These are phyloP conservation scores for Aradophagus sp. DNA, from an alignment of 1,140 invertebrate genomes.

Conservation along the genomic window DNA sequence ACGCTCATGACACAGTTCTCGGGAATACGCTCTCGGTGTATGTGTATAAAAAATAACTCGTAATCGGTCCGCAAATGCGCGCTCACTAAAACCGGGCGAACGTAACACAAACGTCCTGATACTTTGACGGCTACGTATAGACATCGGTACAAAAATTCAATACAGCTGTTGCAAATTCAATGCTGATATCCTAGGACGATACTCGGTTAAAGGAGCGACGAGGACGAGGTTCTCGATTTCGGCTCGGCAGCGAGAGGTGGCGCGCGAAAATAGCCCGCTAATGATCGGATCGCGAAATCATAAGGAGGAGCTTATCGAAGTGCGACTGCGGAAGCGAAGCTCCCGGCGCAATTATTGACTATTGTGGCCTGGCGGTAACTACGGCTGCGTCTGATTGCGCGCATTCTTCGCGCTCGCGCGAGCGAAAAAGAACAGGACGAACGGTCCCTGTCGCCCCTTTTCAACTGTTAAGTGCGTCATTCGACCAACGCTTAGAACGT, in stretches of 20 bases:
- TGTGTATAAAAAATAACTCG: slow-evolving; percentile 53
- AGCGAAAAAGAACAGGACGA: slow-evolving; percentile 58
- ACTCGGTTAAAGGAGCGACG: slow-evolving; percentile 67
- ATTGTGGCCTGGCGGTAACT: slow-evolving; percentile 6
- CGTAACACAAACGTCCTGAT: slow-evolving; percentile 59
- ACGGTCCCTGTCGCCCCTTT: slow-evolving; percentile 69
- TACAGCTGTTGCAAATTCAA: slow-evolving; percentile 64
- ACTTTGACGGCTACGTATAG: slow-evolving; percentile 69
- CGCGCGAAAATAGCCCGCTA: slow-evolving; percentile 2
- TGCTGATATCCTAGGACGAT: slow-evolving; percentile 68
- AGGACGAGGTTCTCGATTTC: slow-evolving; percentile 61
- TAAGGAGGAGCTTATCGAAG: slow-evolving; percentile 25
- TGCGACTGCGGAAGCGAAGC: slow-evolving; percentile 1
- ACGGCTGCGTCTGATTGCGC: slow-evolving; percentile 17
- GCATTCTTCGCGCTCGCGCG: slow-evolving; percentile 15
- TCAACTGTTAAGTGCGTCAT: slow-evolving; percentile 67
- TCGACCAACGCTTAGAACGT: slow-evolving; percentile 70
- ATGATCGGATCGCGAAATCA: slow-evolving; percentile 18
- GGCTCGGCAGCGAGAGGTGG: slow-evolving; percentile 15
- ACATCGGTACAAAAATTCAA: slow-evolving; percentile 75
- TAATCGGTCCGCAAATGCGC: slow-evolving; percentile 35
- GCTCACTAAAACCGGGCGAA: slow-evolving; percentile 49
- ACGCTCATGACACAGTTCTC: slow-evolving; percentile 57
- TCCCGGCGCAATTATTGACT: slow-evolving; percentile 5
- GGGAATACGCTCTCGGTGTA: slow-evolving; percentile 56